Evolutionary conservation across 2,888 invertebrate genomes (phyloP), one percentile per base, ranked within the genome.

Genomic region (Eupithecia insigniata): DNA sequence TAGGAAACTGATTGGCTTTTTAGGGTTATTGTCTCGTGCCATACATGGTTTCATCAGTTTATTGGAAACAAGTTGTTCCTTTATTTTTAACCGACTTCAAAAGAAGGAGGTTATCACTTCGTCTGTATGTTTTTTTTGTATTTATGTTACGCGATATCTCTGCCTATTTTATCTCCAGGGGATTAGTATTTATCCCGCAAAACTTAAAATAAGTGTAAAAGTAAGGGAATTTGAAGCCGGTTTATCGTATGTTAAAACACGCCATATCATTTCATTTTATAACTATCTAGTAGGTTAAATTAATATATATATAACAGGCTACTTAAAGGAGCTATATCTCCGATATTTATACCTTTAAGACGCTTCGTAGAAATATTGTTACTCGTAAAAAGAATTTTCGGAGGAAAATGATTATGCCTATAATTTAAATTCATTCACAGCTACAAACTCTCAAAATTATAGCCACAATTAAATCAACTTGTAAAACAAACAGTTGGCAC

Each of bases 401-500:
- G 4, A 10, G 46, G 46, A 10, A 43, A n/a, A 43, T 18, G 6
- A 7, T 4, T 43, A 43, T n/a, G 43, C 7, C 7, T 43, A 18
- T 18, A 1, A 46, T 51, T 51, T 51, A 22, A 22, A 22, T 51
- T 2, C 3, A 22, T 43, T 43, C 43, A n/a, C 43, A 43, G 43
- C 43, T 51, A 51, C 22, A 51, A 22, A 51, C 58, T 28, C 58
- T 58, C 58, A 58, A 58, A 58, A 28, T 58, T 58, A 30, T 28
- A 28, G 30, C 55, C 30, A 60, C 60, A 69, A 71, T 74, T 46
- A 68, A 73, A 68, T 60, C 55, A 43, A 28, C 28, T 61, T 62
- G 51, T 72, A 70, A 74, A 76, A 73, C 73, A 75, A 80, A 78
- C 80, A 87, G 86, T 90, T 92, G 93, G 92, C 93, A 89, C 84